A percentile compares a stretch with the other conserved stretches of the same genome.
Conservation (phyloP, 2,888 invertebrate genomes). For the Synergus itoensis region DNA sequence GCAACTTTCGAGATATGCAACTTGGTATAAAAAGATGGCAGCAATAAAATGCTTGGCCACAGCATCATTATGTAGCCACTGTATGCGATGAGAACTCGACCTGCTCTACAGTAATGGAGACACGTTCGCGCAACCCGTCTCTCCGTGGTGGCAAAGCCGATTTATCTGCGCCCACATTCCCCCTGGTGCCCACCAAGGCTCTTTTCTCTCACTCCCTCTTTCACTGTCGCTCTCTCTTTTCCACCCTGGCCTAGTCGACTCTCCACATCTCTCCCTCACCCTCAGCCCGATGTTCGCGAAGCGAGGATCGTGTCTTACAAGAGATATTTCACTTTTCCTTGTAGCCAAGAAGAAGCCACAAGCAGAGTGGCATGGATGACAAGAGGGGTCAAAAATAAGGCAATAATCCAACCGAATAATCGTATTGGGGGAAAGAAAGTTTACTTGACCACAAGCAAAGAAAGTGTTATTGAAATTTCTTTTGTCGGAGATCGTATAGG, state of each 20-base stretch:
- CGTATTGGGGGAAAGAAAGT: neutral
- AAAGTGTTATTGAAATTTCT: conserved; percentile 7
- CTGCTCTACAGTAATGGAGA: conserved; percentile 67
- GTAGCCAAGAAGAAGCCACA: conserved; percentile 55
- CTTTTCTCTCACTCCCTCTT: conserved; percentile 44
- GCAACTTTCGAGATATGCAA: conserved; percentile 52
- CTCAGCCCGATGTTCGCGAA: conserved; percentile 58
- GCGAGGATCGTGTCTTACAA: conserved; percentile 67
- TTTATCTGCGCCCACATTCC: conserved; percentile 71
- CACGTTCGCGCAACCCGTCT: conserved; percentile 71
- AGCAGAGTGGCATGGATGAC: conserved; percentile 41
- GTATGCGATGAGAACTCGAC: conserved; percentile 54
- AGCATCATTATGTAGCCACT: conserved; percentile 61
- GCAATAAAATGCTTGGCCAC: conserved; percentile 57
- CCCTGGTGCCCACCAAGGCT: neutral
- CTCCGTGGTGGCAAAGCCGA: conserved; percentile 70
- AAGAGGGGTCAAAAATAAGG: conserved; percentile 51
- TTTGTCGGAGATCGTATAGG: neutral
- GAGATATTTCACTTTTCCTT: conserved; percentile 72
- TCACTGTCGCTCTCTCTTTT: conserved; percentile 49
- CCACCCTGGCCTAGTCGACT: conserved; percentile 35
- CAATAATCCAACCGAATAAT: conserved; percentile 26
- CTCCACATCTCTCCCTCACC: conserved; percentile 39
- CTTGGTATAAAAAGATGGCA: conserved; percentile 54
- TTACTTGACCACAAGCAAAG: neutral